These are phyloP conservation scores for Coendou prehensilis DNA, from an alignment of 2,797 vertebrate species.

Conservation along the genomic window DNA sequence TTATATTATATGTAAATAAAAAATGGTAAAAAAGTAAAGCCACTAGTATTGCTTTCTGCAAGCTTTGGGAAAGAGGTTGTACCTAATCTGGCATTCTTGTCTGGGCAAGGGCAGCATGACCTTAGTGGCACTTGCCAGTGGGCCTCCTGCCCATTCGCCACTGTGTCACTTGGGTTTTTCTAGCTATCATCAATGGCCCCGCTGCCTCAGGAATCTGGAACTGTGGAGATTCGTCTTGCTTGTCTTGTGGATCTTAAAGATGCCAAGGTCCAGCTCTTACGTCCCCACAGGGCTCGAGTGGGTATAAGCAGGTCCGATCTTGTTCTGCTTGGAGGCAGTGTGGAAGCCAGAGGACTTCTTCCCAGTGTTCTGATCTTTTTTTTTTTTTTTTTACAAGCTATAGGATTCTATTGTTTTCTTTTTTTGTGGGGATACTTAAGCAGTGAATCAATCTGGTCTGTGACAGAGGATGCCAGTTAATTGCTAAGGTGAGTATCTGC, in stretches of 20 bases:
- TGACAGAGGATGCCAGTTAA: not conserved
- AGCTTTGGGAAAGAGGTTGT: not conserved
- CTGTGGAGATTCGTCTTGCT: not conserved
- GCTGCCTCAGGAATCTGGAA: conserved; percentile 12
- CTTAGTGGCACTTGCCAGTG: not conserved
- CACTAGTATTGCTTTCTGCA: not conserved
- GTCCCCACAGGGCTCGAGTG: not conserved
- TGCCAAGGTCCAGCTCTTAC: not conserved
- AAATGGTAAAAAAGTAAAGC: not conserved
- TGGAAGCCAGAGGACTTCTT: not conserved
- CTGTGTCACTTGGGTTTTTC: conserved; percentile 14
- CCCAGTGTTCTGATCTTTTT: not conserved
- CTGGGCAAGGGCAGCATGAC: not conserved
- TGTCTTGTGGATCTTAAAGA: not conserved
- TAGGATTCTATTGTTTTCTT: not conserved
- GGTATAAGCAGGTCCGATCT: too few species aligned
- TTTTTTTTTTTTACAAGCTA: not conserved
- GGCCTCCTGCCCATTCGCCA: conserved; percentile 8
- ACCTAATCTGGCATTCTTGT: not conserved
- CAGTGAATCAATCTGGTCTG: not conserved
- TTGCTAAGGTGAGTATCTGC: not conserved
- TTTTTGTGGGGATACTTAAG: not conserved
- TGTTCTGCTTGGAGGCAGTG: not conserved
- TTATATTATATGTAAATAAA: not conserved
- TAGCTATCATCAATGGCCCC: not conserved